These are phyloP conservation scores for Tetrapedia diversipes DNA, from an alignment of 2,888 invertebrate genomes.

Conservation along the genomic window DNA sequence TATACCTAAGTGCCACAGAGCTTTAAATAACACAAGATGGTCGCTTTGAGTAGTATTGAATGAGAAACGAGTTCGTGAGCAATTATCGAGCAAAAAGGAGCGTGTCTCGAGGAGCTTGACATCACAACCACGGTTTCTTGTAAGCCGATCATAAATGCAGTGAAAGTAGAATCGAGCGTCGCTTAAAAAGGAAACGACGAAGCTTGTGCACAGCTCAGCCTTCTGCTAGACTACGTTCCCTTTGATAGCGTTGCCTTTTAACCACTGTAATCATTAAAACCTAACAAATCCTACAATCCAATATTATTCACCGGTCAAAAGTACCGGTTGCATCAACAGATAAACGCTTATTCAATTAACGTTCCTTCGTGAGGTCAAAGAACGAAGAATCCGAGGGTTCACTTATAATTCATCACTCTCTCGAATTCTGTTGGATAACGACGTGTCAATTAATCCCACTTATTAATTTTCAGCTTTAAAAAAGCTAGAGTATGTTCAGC, in stretches of 20 bases:
- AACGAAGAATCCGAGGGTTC: no score
- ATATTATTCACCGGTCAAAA: not conserved
- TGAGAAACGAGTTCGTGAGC: not conserved
- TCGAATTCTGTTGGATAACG: no score
- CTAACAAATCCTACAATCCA: conserved; percentile 40
- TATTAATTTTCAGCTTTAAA: no score
- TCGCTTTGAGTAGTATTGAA: not conserved
- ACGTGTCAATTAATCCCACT: no score
- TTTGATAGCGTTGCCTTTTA: conserved; percentile 2
- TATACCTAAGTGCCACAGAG: no score
- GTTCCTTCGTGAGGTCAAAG: not conserved
- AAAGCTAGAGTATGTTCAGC: no score
- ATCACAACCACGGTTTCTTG: not conserved
- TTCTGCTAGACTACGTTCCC: not conserved
- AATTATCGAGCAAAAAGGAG: conserved; percentile 6
- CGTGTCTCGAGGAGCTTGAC: not conserved
- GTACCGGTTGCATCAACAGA: not conserved
- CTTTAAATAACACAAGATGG: no score
- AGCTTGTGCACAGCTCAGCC: not conserved
- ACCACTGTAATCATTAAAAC: conserved; percentile 42
- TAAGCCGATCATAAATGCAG: not conserved
- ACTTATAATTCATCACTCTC: no score
- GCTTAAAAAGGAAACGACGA: conserved; percentile 5
- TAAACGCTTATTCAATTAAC: not conserved
- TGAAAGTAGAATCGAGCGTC: not conserved